Evolutionary conservation across 2,113 vertebrate genomes (phyloP).

Genomic region (Epinephelus moara): DNA sequence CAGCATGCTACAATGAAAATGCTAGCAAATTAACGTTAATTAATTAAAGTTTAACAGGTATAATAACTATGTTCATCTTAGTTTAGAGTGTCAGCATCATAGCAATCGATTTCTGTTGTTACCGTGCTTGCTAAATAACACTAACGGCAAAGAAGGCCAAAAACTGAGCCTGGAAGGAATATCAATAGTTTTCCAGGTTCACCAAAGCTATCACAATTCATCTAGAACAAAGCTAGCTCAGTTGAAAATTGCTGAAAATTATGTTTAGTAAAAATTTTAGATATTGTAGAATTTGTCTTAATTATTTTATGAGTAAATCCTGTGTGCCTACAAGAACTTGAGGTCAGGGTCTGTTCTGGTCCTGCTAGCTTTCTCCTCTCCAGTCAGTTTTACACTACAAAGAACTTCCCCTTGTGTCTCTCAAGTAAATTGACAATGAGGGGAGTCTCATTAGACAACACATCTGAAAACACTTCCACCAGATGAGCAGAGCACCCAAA

Average conservation of each 20-base stretch:
- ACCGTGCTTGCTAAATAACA: neutral
- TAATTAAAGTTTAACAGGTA: too few relatives aligned
- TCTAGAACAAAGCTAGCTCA: neutral
- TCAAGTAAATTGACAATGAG: constrained; percentile 27
- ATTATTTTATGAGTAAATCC: neutral
- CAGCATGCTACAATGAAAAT: neutral
- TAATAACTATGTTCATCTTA: neutral
- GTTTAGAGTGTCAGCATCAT: neutral
- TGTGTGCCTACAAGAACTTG: neutral
- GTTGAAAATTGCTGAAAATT: neutral
- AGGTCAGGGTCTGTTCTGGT: neutral
- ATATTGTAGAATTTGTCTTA: neutral
- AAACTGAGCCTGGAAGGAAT: neutral
- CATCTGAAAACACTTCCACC: constrained; percentile 47
- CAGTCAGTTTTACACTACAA: constrained; percentile 29
- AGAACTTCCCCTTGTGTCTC: constrained; percentile 8
- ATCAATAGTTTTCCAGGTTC: neutral
- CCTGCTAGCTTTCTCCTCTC: constrained; percentile 1
- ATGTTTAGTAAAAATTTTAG: neutral
- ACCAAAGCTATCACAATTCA: neutral
- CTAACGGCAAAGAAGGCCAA: neutral
- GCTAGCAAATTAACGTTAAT: neutral
- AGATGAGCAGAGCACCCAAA: constrained; percentile 38
- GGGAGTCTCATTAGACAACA: constrained; percentile 48
- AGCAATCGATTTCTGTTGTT: neutral